Evolutionary conservation across 2,113 vertebrate genomes (phyloP).

Genomic region (Jaculus jaculus): DNA sequence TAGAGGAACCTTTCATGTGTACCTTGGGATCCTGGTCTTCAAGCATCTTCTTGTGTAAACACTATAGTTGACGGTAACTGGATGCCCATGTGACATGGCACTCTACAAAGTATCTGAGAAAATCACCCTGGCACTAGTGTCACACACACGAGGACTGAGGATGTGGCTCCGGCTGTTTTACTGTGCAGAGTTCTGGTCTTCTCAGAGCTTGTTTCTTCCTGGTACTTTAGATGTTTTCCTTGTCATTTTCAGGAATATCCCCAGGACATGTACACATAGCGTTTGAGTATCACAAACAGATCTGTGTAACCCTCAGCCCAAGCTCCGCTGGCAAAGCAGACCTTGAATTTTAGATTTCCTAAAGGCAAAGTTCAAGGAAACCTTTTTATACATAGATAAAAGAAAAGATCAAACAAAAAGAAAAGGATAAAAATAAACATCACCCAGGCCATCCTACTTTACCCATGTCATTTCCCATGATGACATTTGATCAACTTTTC

Average conservation of each 20-base stretch:
- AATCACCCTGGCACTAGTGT: background rate
- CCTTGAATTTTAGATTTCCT: conserved; percentile 21
- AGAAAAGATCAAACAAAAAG: background rate
- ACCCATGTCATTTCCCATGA: no score
- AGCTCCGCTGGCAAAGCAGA: background rate
- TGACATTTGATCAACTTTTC: conserved; percentile 82
- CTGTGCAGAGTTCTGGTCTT: background rate
- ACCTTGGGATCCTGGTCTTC: background rate
- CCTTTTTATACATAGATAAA: background rate
- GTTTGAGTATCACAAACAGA: background rate
- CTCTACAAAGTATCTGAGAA: background rate
- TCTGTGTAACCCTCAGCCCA: background rate
- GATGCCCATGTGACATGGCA: background rate
- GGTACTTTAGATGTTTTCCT: background rate
- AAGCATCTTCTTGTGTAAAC: background rate
- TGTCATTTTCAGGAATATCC: background rate
- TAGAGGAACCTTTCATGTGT: no score
- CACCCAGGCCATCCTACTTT: background rate
- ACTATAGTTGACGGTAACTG: background rate
- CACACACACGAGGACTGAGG: fast-evolving
- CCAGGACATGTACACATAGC: background rate
- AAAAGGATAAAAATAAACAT: background rate
- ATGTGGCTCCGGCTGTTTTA: background rate
- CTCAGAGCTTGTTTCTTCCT: background rate
- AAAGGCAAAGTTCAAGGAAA: conserved; percentile 10